Percentiles rank a stretch among this genome's conserved stretches.
Conservation (phyloP, 2,113 vertebrate genomes). For the Misgurnus anguillicaudatus region DNA sequence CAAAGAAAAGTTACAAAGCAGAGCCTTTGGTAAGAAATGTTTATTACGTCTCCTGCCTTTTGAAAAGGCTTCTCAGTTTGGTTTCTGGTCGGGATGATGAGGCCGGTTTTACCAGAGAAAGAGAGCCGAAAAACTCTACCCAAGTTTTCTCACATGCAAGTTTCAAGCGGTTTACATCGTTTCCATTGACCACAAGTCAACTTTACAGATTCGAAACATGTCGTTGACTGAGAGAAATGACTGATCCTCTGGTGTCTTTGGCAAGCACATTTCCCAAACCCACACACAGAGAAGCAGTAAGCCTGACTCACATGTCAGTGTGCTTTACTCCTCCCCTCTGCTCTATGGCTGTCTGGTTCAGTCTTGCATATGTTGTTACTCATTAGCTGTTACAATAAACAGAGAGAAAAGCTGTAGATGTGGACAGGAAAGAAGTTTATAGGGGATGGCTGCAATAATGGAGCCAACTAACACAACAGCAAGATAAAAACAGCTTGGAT, state of each 20-base stretch:
- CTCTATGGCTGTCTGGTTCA: slow-evolving; percentile 35
- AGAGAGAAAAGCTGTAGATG: slow-evolving; percentile 43
- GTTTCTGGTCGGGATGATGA: neutral
- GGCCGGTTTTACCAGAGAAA: slow-evolving; percentile 2
- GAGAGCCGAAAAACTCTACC: slow-evolving; percentile 5
- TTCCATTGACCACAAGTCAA: slow-evolving; percentile 50
- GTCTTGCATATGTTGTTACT: slow-evolving; percentile 43
- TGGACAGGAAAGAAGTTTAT: slow-evolving; percentile 29
- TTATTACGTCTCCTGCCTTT: neutral
- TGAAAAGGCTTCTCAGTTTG: neutral
- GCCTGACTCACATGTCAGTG: slow-evolving; percentile 8
- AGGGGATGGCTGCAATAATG: neutral
- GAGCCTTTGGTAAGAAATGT: neutral
- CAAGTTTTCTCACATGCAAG: slow-evolving; percentile 46
- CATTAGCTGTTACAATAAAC: slow-evolving; percentile 44
- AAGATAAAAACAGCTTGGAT: neutral
- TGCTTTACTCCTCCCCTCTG: slow-evolving; percentile 30
- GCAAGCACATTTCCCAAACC: slow-evolving; percentile 41
- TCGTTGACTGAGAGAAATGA: slow-evolving; percentile 39
- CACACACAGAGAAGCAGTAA: slow-evolving; percentile 21
- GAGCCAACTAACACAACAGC: slow-evolving; percentile 25
- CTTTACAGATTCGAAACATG: slow-evolving; percentile 40
- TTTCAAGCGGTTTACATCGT: slow-evolving; percentile 47
- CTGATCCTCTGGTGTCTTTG: slow-evolving; percentile 49
- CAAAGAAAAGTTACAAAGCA: neutral